Percentiles rank a stretch among this genome's conserved stretches.
phyloP scores from a whole-genome alignment of 2,113 vertebrate genomes.

The Aythya baeri region DNA sequence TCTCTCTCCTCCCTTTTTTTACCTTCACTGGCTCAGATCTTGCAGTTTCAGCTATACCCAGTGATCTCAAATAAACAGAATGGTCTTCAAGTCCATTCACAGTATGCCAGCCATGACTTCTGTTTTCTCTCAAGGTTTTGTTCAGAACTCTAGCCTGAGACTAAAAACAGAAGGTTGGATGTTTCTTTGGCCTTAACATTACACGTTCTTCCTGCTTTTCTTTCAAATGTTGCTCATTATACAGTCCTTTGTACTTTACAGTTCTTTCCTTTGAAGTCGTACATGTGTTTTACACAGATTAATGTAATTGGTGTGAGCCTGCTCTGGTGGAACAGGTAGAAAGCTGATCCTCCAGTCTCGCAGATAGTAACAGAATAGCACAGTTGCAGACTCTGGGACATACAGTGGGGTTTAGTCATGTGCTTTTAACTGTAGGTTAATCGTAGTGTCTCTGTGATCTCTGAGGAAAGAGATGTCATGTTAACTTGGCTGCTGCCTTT shows the following conservation, averaged over 20 bases:
- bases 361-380: neutral
- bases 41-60: neutral
- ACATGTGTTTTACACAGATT: neutral
- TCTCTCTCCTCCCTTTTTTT: neutral
- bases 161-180: neutral
- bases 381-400: neutral
- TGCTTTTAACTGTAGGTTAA: neutral
- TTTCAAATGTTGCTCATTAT: conserved; percentile 5
- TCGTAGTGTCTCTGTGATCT: neutral
- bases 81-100: neutral
- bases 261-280: conserved; percentile 7
- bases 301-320: neutral
- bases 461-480: neutral
- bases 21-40: neutral
- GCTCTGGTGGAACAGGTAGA: neutral
- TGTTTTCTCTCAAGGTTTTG: neutral
- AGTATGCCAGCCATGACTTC: neutral
- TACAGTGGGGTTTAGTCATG: neutral
- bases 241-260: neutral
- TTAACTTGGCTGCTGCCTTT: neutral
- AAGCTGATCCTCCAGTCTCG: neutral
- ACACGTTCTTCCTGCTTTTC: neutral
- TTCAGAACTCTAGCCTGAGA: neutral
- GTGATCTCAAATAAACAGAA: neutral
- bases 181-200: neutral